Base-by-base conservation (phyloP, 2,888 invertebrate genomes). In the Cryptocheilus praepositus region DNA sequence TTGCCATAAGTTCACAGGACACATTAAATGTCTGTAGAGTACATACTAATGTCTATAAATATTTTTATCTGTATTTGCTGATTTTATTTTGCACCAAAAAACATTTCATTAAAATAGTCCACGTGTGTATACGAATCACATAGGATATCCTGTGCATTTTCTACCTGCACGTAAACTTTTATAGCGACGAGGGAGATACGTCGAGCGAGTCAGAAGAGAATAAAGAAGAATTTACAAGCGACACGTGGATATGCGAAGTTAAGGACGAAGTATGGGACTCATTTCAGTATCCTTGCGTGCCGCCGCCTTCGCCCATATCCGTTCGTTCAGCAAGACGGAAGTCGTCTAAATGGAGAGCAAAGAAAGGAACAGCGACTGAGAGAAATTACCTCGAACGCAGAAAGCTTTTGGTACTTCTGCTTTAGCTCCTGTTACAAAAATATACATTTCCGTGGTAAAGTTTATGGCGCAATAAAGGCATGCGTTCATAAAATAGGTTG, bases 181-280 rank as follows among this genome's bases (percentile, higher is more conserved):
- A 36, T 84, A 95, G 95, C 88, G 95, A 95, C 81, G 95, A 95
- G 89, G 95, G 95, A 4, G 94, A 94, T 79, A 93, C 94, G 5
- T 94, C 93, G 51, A 93, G 93, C 81, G 93, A 93, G 4, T 94
- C 94, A 73, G 93, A 93, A 76, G 88, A 89, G 28, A 92, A 77
- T 1, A 77, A 76, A 61, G 59, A 61, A 61, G 79, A 91, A 43
- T 71, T 54, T 18, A 11, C 44, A 5, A 66, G 67, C 13, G 54
- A 49, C 1, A 5, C 62, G 8, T 71, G 70, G 69, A 19, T 22
- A 5, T 68, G 52, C 28, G 72, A 67, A 3, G 52, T 36, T 36
- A 52, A 16, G 53, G 61, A 13, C 62, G 65, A 3, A 53, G 43
- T n/a, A 36, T 36, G 36, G 25, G 62, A 2, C 49, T 51, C 13